Conservation (phyloP, 2,888 invertebrate species). For the Anthoptus insignis region DNA sequence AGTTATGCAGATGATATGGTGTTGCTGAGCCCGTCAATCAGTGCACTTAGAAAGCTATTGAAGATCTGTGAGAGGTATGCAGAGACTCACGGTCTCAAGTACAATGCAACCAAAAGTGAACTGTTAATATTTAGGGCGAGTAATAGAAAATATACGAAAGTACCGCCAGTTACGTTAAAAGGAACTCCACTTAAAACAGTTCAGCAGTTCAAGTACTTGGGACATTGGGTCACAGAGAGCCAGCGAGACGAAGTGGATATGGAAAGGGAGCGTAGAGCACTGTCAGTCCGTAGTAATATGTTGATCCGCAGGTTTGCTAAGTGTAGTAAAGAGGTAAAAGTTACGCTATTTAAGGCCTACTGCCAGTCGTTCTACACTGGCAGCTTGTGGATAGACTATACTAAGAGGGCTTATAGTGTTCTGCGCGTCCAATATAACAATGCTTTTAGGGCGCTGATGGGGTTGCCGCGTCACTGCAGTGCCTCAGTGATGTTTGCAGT, state of each 20-base stretch:
- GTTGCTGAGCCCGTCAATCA: constrained; percentile 18
- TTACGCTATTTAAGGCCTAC: no score
- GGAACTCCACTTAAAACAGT: not conserved
- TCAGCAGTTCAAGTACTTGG: not conserved
- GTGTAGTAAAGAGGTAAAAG: not conserved
- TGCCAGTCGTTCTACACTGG: not conserved
- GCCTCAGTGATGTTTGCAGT: not conserved
- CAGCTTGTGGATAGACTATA: not conserved
- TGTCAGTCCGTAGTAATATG: not conserved
- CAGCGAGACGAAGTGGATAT: not conserved
- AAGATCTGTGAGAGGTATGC: constrained; percentile 1
- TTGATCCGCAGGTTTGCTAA: not conserved
- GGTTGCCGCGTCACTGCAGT: constrained; percentile 3
- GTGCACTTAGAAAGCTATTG: constrained; percentile 1
- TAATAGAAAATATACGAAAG: not conserved
- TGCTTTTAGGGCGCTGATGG: constrained; percentile 15
- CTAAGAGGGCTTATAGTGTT: not conserved
- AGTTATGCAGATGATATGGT: constrained; percentile 42
- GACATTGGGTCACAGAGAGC: not conserved
- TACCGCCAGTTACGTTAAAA: not conserved
- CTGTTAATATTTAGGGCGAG: not conserved
- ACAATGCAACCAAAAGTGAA: constrained; percentile 3
- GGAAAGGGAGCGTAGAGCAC: no score
- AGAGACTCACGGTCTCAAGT: constrained; percentile 3
- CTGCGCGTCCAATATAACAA: constrained; percentile 12